Base-by-base conservation (phyloP, 2,888 invertebrate species). In the Crematogaster levior region DNA sequence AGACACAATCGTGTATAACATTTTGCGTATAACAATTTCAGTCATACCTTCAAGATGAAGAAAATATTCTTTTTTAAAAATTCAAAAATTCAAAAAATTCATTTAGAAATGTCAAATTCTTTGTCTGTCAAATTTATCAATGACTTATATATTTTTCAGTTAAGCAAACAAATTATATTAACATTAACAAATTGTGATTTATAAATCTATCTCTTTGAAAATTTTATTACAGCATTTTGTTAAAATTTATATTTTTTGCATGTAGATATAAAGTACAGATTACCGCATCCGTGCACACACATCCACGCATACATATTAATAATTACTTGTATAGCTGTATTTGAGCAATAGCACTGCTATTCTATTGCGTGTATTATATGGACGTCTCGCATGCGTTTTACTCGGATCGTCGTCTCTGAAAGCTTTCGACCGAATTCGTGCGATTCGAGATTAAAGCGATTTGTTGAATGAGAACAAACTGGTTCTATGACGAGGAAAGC, bases 361-460 rank as follows among this genome's bases (percentile, higher is more conserved):
- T 56, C 70, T 56, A 12, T 79, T 77, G 24, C 10, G 81, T 63
- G 77, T 83, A 89, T 89, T 84, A 75, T 74, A 51, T 24, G 89
- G 68, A 87, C 82, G 85, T 86, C 74, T 86, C 88, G 75, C 63
- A 30, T 60, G 87, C 84, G 72, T 84, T 88, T 77, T 43, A 30
- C 40, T 81, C 87, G 74, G 66, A 56, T 83, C 82, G 83, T 85
- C 88, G 84, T 70, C 72, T 81, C 63, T 75, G 82, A 88, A 85
- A 86, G 84, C 88, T 83, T 85, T 83, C 84, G 82, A 83, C 80
- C 84, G 87, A 84, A 81, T 81, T 79, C 83, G 87, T 82, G 87
- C 88, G 89, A 90, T 88, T 85, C 72, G 86, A 86, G 87, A 90
- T 90, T 85, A 90, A 88, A 90, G 84, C 89, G 90, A 90, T 90